phyloP scores from a whole-genome alignment of 2,113 vertebrate genomes.

The Microtus richardsoni region DNA sequence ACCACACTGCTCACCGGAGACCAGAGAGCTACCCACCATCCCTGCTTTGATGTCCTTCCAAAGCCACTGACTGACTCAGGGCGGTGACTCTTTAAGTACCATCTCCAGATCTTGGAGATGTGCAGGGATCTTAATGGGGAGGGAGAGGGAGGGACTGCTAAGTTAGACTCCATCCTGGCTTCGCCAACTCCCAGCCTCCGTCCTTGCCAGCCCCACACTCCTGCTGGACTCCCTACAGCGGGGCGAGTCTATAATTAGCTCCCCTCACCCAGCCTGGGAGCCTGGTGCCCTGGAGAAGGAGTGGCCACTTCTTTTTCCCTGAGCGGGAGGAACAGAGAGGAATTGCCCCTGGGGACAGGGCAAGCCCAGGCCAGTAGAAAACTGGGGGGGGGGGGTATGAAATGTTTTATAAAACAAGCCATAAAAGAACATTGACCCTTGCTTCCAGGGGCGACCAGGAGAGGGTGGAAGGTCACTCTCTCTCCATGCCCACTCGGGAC shows the following conservation, averaged over 20 bases:
- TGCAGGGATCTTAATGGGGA: not conserved
- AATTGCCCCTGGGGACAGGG: not conserved
- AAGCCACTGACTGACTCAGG: accelerated
- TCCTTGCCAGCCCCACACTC: no score
- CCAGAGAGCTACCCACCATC: accelerated
- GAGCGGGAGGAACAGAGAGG: not conserved
- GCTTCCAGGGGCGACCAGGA: no score
- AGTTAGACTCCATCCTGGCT: not conserved
- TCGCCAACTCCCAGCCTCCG: accelerated
- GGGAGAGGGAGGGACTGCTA: not conserved
- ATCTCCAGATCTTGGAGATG: not conserved
- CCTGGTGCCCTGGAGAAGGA: not conserved
- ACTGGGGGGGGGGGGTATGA: not conserved
- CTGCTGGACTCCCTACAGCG: accelerated
- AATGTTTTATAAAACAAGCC: not conserved
- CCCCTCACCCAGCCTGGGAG: not conserved
- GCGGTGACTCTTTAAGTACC: accelerated
- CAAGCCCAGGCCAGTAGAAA: not conserved
- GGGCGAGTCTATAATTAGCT: not conserved
- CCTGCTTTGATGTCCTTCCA: not conserved
- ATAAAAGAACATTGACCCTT: not conserved
- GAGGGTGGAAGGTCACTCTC: not conserved
- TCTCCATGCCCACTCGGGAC: not conserved
- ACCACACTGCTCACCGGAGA: accelerated
- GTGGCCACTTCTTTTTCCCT: no score